Percentiles rank a stretch among this genome's conserved stretches.
Evolutionary conservation across 2,888 invertebrate species (phyloP).

Genomic region (Drosophila affinis): DNA sequence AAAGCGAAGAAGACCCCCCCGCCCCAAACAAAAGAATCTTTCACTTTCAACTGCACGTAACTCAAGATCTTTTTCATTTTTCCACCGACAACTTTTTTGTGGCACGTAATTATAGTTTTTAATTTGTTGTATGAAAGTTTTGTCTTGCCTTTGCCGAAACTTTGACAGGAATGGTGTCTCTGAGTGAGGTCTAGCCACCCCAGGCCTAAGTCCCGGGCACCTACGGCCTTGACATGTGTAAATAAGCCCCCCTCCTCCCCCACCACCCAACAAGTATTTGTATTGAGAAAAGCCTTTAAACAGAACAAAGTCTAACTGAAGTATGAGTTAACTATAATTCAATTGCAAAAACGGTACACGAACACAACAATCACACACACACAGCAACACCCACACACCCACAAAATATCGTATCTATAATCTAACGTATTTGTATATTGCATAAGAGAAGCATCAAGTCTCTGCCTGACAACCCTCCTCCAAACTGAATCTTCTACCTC

Average conservation of each 20-base stretch:
- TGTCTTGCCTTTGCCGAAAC: conserved; percentile 1
- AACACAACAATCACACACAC: conserved; percentile 8
- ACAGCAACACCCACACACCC: not conserved
- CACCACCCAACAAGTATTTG: not conserved
- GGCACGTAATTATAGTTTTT: conserved; percentile 31
- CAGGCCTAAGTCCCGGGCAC: not conserved
- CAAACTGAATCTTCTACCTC: conserved; percentile 6
- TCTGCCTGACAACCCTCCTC: conserved; percentile 29
- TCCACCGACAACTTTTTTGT: conserved; percentile 35
- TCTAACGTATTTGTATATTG: conserved; percentile 39
- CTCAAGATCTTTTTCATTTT: conserved; percentile 13
- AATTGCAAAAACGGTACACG: conserved; percentile 15
- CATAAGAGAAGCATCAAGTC: conserved; percentile 43
- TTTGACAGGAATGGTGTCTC: not conserved
- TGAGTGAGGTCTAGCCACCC: conserved; percentile 2
- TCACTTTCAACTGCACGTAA: not conserved
- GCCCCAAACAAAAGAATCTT: no score
- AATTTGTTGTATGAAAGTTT: conserved; percentile 23
- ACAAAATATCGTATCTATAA: conserved; percentile 44
- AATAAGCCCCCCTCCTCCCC: conserved; percentile 10
- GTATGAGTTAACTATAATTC: conserved; percentile 27
- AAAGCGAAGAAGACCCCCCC: not conserved
- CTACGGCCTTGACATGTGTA: conserved; percentile 31
- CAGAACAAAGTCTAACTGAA: conserved; percentile 10
- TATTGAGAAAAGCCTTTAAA: conserved; percentile 5